These are phyloP conservation scores for Parascotia fuliginaria DNA, from an alignment of 2,888 invertebrate species.

Conservation along the genomic window DNA sequence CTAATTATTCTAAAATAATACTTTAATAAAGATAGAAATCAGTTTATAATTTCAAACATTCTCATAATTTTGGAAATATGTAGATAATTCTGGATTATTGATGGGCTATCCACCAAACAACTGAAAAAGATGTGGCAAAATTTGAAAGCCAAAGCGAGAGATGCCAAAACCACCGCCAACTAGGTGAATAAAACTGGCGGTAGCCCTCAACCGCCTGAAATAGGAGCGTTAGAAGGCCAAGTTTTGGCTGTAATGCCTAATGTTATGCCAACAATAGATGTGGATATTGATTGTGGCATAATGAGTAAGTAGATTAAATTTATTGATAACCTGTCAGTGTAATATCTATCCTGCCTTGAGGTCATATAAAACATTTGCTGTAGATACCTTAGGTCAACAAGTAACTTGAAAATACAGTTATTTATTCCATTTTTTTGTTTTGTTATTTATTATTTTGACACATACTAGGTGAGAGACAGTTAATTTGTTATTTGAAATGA, in stretches of 20 bases:
- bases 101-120: neutral
- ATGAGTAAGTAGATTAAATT: neutral
- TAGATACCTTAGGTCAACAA: too few species aligned
- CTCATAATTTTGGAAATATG: too few species aligned
- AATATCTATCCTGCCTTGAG: neutral
- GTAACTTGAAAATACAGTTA: too few species aligned
- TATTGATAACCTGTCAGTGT: neutral
- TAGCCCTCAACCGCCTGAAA: neutral
- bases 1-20: too few species aligned
- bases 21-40: too few species aligned
- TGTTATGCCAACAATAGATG: conserved; percentile 9
- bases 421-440: too few species aligned
- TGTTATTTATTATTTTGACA: too few species aligned
- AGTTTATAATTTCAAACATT: too few species aligned
- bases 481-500: too few species aligned
- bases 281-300: neutral
- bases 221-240: neutral
- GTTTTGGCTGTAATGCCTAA: conserved; percentile 11
- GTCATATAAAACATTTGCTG: neutral
- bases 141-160: conserved; percentile 6
- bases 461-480: too few species aligned
- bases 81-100: neutral
- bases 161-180: neutral
- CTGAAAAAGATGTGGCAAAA: conserved; percentile 7
- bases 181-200: neutral